A percentile compares a stretch with the other conserved stretches of the same genome.
phyloP scores from a whole-genome alignment of 2,113 vertebrate genomes.

The Grus americana region DNA sequence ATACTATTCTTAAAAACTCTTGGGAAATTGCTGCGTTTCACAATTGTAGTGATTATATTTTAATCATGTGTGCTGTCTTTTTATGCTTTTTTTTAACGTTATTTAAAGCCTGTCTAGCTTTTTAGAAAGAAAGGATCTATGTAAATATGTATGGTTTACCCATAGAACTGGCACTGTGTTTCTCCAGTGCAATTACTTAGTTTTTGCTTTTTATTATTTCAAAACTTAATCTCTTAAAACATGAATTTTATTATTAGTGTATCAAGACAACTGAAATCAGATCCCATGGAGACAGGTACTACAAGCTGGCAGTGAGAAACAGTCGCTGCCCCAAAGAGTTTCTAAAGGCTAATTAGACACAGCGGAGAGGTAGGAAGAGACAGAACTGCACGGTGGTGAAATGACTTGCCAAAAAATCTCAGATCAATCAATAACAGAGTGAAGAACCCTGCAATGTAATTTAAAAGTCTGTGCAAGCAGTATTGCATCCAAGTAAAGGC shows the following conservation, averaged over 20 bases:
- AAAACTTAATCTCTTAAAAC: not conserved
- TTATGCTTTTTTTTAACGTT: not conserved
- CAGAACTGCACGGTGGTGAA: not conserved
- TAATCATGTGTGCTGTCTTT: not conserved
- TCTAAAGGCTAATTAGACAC: not conserved
- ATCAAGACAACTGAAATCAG: not conserved
- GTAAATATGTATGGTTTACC: not conserved
- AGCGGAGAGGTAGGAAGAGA: not conserved
- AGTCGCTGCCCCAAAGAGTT: not conserved
- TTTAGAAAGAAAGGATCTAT: not conserved
- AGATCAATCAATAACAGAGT: not conserved
- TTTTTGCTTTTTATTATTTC: not conserved
- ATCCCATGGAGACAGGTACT: not conserved
- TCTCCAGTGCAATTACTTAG: not conserved
- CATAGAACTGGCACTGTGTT: not conserved
- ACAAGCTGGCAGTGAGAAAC: not conserved
- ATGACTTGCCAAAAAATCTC: conserved; percentile 3
- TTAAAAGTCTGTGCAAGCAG: not conserved
- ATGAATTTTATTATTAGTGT: not conserved
- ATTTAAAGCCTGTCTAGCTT: not conserved
- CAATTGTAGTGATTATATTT: not conserved
- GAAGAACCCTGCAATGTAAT: conserved; percentile 16
- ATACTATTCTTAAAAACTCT: not conserved
- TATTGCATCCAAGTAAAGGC: not conserved
- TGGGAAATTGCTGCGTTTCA: not conserved